Percentiles rank a stretch among this genome's conserved stretches.
These are phyloP conservation scores for Percopsis omiscomaycus DNA, from an alignment of 2,797 vertebrate species.

Conservation along the genomic window DNA sequence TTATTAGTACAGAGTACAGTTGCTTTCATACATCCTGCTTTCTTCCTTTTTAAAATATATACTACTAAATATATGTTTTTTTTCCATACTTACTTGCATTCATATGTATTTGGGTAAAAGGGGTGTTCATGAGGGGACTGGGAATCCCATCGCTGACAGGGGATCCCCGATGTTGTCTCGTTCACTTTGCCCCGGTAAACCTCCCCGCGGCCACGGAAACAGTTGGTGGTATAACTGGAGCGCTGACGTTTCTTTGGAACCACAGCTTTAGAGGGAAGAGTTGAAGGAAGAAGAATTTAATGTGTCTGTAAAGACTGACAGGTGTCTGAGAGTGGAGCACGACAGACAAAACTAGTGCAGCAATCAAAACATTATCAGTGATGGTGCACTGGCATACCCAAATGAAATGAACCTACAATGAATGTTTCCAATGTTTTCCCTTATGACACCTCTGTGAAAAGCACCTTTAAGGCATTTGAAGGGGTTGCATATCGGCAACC, in stretches of 20 bases:
- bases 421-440: too few relatives aligned
- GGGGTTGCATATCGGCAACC: too few relatives aligned
- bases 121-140: constrained; percentile 88
- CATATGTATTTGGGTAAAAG: constrained; percentile 88
- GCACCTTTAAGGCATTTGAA: too few relatives aligned
- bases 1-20: background rate
- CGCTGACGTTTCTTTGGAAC: constrained; percentile 70
- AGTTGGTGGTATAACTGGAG: constrained; percentile 74
- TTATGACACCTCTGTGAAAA: too few relatives aligned
- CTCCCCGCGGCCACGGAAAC: constrained; percentile 89
- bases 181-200: constrained; percentile 88
- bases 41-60: background rate
- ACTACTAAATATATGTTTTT: too few relatives aligned
- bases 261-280: constrained; percentile 68
- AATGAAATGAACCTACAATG: too few relatives aligned
- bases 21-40: constrained; percentile 6
- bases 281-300: background rate
- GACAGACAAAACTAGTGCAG: too few relatives aligned
- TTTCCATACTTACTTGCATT: constrained; percentile 87
- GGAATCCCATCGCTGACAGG: constrained; percentile 91
- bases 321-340: too few relatives aligned
- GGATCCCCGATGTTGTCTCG: constrained; percentile 85
- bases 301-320: background rate
- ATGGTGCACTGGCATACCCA: too few relatives aligned
- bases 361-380: too few relatives aligned